These are phyloP conservation scores for Taxidea taxus DNA, from an alignment of 2,113 vertebrate genomes.

Conservation along the genomic window DNA sequence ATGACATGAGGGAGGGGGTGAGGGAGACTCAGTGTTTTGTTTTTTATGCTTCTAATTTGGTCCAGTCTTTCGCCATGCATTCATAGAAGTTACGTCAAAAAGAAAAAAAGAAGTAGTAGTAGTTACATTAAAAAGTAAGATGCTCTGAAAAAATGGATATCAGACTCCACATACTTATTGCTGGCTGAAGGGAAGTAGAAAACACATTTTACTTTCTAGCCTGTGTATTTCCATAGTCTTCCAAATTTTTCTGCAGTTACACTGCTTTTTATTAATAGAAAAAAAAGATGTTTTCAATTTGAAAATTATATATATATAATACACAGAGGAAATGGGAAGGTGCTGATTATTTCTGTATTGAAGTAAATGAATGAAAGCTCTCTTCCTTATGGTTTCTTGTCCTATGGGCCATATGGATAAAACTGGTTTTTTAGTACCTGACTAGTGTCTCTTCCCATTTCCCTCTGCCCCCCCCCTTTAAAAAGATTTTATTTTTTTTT, in stretches of 20 bases:
- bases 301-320: not conserved
- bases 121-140: not conserved
- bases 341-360: not conserved
- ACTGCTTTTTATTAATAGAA: constrained; percentile 14
- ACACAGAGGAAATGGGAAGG: not conserved
- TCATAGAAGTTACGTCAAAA: not conserved
- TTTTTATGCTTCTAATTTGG: not conserved
- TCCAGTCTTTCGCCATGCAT: not conserved
- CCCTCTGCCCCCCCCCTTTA: not conserved
- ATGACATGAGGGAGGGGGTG: not conserved
- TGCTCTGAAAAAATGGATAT: not conserved
- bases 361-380: not conserved
- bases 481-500: no score
- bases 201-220: not conserved
- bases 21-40: not conserved
- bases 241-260: not conserved
- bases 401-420: not conserved
- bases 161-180: not conserved
- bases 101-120: not conserved
- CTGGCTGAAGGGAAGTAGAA: not conserved
- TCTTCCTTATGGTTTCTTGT: not conserved
- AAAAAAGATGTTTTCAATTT: not conserved
- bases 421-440: not conserved
- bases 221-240: constrained; percentile 18
- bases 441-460: not conserved